Base-by-base conservation (phyloP, 2,888 invertebrate species). In the Eupithecia dodoneata region DNA sequence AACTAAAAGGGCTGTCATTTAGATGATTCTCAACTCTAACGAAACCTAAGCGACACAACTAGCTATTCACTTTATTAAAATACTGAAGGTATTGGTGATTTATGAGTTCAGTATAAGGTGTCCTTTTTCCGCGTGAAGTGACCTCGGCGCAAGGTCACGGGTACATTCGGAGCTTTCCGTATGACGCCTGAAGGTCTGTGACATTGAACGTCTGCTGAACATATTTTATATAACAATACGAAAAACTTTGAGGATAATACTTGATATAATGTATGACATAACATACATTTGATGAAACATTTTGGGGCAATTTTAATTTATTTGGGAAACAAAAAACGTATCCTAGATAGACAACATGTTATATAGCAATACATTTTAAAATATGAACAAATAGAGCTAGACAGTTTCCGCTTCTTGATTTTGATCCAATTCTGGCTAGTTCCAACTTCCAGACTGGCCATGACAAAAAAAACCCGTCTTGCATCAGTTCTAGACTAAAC, bases 81-180 rank as follows among this genome's bases (percentile, higher is more conserved):
- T 52, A 74, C 55, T 70, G 70, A 71, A 65, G 13, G 30, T 69
- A 67, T 72, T 72, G 55, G 65, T 75, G 42, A 42, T 47, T 70
- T 42, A 71, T 72, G 65, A 44, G 67, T 67, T 44, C 10, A n/a
- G n/a, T 59, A 73, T 65, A 81, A 81, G 72, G 79, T 83, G 87
- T 90, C 90, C 90, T 88, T 89, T 89, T 90, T 89, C 87, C 88
- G 87, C 79, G 80, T 83, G 81, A 74, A 67, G 81, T 81, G 83
- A 84, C 84, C 85, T 87, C 85, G 86, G 87, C 87, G 82, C 92
- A 92, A 92, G 93, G 93, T 90, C 89, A 87, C 83, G 86, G 88
- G 83, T 86, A 85, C 81, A 83, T 91, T 89, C 87, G 90, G 90
- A 89, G 87, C 86, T 92, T 93, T 93, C 92, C 92, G 92, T 89